These are phyloP conservation scores for Callinectes sapidus DNA, from an alignment of 2,888 invertebrate genomes.

Conservation along the genomic window DNA sequence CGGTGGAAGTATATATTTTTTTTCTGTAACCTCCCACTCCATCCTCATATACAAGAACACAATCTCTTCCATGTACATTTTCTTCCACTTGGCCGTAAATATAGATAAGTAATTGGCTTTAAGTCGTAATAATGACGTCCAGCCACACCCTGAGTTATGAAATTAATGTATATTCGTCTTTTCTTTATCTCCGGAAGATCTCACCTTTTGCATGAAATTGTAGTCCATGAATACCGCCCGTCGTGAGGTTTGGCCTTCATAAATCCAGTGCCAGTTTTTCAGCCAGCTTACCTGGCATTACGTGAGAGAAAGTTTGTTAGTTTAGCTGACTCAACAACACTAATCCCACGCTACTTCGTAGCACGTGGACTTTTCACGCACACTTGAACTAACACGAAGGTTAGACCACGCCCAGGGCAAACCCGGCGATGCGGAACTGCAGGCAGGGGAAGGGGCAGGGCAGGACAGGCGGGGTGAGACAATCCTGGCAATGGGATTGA, in stretches of 20 bases:
- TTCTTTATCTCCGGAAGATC: not conserved
- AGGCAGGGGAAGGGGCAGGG: not conserved
- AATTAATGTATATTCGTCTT: not conserved
- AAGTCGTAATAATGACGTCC: not conserved
- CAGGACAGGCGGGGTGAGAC: not conserved
- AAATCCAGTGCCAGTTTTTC: slow-evolving; percentile 10
- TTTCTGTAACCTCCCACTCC: not conserved
- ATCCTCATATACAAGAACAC: not conserved
- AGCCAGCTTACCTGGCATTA: not conserved
- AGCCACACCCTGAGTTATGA: not conserved
- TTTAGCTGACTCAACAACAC: slow-evolving; percentile 17
- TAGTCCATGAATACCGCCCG: slow-evolving; percentile 1
- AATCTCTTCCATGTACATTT: not conserved
- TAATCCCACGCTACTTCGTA: not conserved
- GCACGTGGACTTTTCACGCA: not conserved
- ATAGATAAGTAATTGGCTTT: not conserved
- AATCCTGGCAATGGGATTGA: not conserved
- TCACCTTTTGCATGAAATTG: not conserved
- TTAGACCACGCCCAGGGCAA: slow-evolving; percentile 22
- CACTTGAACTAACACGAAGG: not conserved
- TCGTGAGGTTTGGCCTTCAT: not conserved
- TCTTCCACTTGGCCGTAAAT: not conserved
- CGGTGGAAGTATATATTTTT: not conserved
- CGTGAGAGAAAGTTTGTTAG: slow-evolving; percentile 15
- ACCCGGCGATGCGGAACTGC: slow-evolving; percentile 7